Evolutionary conservation across 2,797 vertebrate genomes (phyloP), one percentile per base, ranked within the genome.

Genomic region (Sebastes nivosus): DNA sequence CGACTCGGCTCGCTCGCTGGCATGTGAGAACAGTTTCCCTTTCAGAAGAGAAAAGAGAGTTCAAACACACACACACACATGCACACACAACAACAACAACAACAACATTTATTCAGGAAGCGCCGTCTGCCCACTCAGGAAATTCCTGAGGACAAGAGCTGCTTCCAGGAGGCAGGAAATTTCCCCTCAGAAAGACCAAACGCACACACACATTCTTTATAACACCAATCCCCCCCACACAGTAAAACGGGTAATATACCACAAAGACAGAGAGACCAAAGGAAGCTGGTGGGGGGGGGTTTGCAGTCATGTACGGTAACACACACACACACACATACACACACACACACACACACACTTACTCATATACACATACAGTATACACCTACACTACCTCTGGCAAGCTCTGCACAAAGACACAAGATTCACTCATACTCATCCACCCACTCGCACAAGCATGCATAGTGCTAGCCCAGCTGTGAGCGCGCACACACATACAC

Each of bases 161-260:
- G 97, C 97, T 98, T 98, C 97, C 97, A 97, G 96, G 96, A 38
- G 97, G 96, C 97, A 98, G 98, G 98, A 99, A 99, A 99, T 98
- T 98, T 99, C 98, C 95, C 97, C 97, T 97, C 95, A 95, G 94
- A 97, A 97, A 95, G 89, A 88, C 84, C 75, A 85, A 81, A 88
- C 75, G 67, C 60, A 72, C 75, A 70, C 60, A 72, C 87, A 70
- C 32, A 80, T 7, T 82, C 73, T 65, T 77, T 78, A 61, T 30
- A 50, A 85, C 79, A 77, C 70, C 34, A 69, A 68, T 54, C 16
- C 42, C 42, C 38, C 82, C 72, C 54, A 54, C 70, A 72, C 80
- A 84, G 58, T 75, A 72, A 82, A 88, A 74, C 6, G 67, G 57
- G 74, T 78, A 77, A 84, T 70, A 81, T 29, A 84, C 68, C 72